Percentiles rank a stretch among this genome's conserved stretches.
Evolutionary conservation across 2,888 invertebrate species (phyloP).

Genomic region (Cybosia mesomella): DNA sequence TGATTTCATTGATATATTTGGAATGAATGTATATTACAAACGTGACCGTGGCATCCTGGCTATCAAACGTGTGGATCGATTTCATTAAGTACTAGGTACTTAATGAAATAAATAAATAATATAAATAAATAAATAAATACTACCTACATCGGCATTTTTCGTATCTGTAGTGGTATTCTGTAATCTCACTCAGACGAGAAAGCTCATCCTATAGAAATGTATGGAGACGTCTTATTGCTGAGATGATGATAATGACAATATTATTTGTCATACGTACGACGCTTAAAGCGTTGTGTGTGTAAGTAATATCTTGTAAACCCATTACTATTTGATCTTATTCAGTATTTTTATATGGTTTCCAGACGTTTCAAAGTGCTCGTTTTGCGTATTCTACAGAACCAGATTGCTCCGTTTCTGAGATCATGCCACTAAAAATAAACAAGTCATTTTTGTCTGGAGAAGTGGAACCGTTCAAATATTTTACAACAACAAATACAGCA

Average conservation of each 20-base stretch:
- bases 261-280: too few species aligned
- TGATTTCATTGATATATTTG: not conserved
- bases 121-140: too few species aligned
- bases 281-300: too few species aligned
- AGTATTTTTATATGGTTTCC: not conserved
- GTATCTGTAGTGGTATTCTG: not conserved
- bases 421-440: constrained; percentile 14
- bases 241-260: not conserved
- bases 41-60: too few species aligned
- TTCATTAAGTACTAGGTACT: too few species aligned
- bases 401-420: constrained; percentile 7
- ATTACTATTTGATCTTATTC: not conserved
- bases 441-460: not conserved
- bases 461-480: not conserved
- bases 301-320: too few species aligned
- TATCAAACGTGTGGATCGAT: too few species aligned
- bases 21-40: too few species aligned
- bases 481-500: not conserved
- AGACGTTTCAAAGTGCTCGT: constrained; percentile 4
- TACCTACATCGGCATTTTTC: not conserved
- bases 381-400: constrained; percentile 8
- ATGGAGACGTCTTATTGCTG: not conserved
- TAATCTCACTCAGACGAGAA: not conserved
- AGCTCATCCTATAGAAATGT: not conserved
- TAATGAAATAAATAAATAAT: too few species aligned